Evolutionary conservation across 2,113 vertebrate genomes (phyloP), one percentile per base, ranked within the genome.

Genomic region (Neogobius melanostomus): DNA sequence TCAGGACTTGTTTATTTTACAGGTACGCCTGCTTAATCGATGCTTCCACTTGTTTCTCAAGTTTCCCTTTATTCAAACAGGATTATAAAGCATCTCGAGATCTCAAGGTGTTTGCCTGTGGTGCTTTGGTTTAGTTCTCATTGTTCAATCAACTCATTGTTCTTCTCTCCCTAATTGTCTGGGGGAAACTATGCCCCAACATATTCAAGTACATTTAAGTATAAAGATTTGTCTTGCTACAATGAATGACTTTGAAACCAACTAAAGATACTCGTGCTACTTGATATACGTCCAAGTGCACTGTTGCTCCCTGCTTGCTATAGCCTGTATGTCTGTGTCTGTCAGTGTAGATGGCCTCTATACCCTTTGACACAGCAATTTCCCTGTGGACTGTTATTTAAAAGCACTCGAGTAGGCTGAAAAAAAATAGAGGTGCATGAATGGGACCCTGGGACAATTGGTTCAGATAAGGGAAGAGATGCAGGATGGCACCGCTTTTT

Each of bases 301-400:
- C 8, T 69, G 44, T 43, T 56, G 60, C 48, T 12, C 42, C 21
- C 6, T 54, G 11, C 48, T 12, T 12, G 11, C 62, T 79, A 59
- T 4, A 21, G 62, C 45, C 45, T 64, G 36, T 4, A 4, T 16
- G 8, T 63, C 43, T 10, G 44, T 72, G 67, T 56, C 49, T 60
- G 65, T 69, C 73, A 66, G 68, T 47, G 44, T 42, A 46, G 7
- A 16, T 57, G 47, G 72, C 3, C 65, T 53, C 60, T 21, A 16
- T 61, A 66, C 76, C 54, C 66, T 48, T 67, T 67, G 75, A 74
- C 70, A 76, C 60, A 71, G 68, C 72, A 52, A 54, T 75, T 77
- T 85, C 66, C 60, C 61, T 36, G 14, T 48, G 47, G 64, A 66
- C 67, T 61, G 64, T 59, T 69, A 71, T 11, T 72, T 68, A 77